Percentiles rank a stretch among this genome's conserved stretches.
These are phyloP conservation scores for Cancer borealis DNA, from an alignment of 2,888 invertebrate genomes.

Conservation along the genomic window DNA sequence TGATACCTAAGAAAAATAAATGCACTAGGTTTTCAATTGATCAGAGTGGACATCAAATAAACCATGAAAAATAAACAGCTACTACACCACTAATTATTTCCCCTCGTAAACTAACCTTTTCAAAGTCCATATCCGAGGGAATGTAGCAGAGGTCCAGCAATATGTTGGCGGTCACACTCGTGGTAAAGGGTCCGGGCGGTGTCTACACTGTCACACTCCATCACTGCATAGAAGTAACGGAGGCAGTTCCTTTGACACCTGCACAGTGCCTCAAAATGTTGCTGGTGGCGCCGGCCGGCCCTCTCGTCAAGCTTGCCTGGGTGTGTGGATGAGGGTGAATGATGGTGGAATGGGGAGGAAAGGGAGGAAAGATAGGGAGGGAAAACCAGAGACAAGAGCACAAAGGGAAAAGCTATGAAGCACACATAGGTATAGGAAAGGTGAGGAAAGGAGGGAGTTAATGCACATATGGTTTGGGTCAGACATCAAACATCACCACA, in stretches of 20 bases:
- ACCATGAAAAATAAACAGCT: too few relatives aligned
- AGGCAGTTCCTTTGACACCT: constrained; percentile 95
- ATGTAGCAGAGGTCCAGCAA: constrained; percentile 94
- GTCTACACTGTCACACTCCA: constrained; percentile 88
- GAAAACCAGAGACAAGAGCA: neutral
- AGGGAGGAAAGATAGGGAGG: neutral
- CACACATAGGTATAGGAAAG: too few relatives aligned
- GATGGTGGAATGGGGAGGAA: neutral
- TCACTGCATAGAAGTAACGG: constrained; percentile 95
- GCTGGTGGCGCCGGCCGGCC: constrained; percentile 84
- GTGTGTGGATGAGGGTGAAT: neutral
- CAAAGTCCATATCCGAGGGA: constrained; percentile 93
- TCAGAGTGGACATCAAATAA: too few relatives aligned
- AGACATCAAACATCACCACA: too few relatives aligned
- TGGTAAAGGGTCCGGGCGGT: constrained; percentile 94
- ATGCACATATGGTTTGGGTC: too few relatives aligned
- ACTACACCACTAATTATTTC: too few relatives aligned
- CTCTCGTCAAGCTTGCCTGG: constrained; percentile 77
- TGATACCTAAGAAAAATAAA: too few relatives aligned
- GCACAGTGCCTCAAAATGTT: constrained; percentile 93
- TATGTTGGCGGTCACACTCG: constrained; percentile 94
- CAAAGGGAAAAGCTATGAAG: neutral
- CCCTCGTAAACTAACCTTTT: constrained; percentile 83
- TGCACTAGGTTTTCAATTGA: too few relatives aligned
- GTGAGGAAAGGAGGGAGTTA: too few relatives aligned